Evolutionary conservation across 1,140 invertebrate species (phyloP).

Genomic region (Drosophila nigrodunni): DNA sequence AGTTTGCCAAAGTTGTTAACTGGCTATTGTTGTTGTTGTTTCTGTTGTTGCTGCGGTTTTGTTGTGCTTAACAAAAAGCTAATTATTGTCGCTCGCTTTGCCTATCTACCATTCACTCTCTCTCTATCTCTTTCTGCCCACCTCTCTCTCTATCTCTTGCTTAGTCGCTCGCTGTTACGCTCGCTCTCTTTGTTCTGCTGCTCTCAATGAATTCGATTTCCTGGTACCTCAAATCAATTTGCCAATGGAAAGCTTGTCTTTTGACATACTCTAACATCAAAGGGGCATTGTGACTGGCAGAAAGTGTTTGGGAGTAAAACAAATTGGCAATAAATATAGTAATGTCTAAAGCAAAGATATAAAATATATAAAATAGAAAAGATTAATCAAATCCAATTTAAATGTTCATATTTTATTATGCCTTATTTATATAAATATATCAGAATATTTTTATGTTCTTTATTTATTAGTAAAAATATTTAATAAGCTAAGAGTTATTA

Average conservation of each 20-base stretch:
- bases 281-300: neutral
- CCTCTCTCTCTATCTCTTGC: conserved; percentile 9
- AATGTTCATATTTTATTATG: too few species aligned
- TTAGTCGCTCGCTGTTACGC: neutral
- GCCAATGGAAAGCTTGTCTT: conserved; percentile 50
- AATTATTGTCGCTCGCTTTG: conserved; percentile 41
- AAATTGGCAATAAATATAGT: neutral
- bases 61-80: conserved; percentile 53
- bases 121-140: neutral
- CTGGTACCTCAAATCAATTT: conserved; percentile 46
- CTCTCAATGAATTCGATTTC: conserved; percentile 49
- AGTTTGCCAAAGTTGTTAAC: conserved; percentile 53
- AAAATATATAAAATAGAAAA: too few species aligned
- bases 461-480: too few species aligned
- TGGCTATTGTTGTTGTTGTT: conserved; percentile 34
- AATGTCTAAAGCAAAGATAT: too few species aligned
- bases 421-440: too few species aligned
- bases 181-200: neutral
- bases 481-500: too few species aligned
- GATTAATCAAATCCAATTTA: too few species aligned
- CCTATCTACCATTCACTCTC: conserved; percentile 7
- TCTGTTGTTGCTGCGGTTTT: conserved; percentile 32
- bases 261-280: conserved; percentile 17
- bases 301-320: conserved; percentile 22
- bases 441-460: too few species aligned